These are phyloP conservation scores for Cyanoderma ruficeps DNA, from an alignment of 2,113 vertebrate species.

Conservation along the genomic window DNA sequence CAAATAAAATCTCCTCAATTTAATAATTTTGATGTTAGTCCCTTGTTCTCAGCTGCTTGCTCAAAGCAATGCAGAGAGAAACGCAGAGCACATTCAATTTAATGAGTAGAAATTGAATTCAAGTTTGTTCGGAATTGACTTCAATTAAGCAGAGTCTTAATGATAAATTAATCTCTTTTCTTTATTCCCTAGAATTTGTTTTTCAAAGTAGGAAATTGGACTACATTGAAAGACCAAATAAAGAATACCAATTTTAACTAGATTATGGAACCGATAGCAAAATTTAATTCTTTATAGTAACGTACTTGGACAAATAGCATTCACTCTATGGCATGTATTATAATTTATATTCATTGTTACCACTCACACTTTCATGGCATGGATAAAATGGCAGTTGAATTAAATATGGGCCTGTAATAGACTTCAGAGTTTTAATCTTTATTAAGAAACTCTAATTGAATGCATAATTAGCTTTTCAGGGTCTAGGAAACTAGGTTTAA, in stretches of 20 bases:
- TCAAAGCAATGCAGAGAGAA: constrained; percentile 88
- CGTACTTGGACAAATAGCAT: constrained; percentile 84
- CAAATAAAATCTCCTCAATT: constrained; percentile 95
- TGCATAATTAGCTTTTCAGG: constrained; percentile 83
- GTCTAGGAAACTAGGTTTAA: constrained; percentile 84
- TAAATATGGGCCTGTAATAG: constrained; percentile 85
- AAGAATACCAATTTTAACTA: constrained; percentile 94
- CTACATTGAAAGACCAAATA: constrained; percentile 90
- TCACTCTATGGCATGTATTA: constrained; percentile 85
- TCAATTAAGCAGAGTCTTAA: constrained; percentile 98
- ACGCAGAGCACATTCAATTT: constrained; percentile 88
- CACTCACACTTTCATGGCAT: constrained; percentile 82
- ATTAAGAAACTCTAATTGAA: constrained; percentile 86
- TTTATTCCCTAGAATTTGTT: constrained; percentile 95
- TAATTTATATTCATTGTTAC: constrained; percentile 88
- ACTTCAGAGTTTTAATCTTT: constrained; percentile 88
- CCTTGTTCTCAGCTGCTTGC: constrained; percentile 91
- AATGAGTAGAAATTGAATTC: constrained; percentile 98
- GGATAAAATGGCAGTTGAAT: constrained; percentile 88
- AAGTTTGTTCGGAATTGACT: constrained; percentile 98
- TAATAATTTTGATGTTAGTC: constrained; percentile 97
- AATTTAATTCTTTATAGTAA: constrained; percentile 94
- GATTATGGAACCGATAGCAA: constrained; percentile 89
- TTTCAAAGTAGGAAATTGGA: constrained; percentile 95
- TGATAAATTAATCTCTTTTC: constrained; percentile 99